Percentiles rank a stretch among this genome's conserved stretches.
Conservation (phyloP, 1,140 invertebrate genomes). For the Panagrolaimus sp. region DNA sequence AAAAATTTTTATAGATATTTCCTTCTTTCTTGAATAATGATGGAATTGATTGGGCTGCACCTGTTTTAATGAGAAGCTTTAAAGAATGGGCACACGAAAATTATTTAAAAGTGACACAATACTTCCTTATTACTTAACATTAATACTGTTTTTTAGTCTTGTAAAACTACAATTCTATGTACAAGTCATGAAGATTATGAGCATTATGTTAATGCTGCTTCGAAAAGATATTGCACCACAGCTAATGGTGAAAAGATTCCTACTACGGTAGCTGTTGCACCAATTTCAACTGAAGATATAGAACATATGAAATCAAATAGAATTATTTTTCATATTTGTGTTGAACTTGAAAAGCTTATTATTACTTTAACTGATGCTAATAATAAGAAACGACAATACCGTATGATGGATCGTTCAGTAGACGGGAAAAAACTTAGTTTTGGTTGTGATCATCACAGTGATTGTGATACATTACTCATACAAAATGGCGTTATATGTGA, state of each 20-base stretch:
- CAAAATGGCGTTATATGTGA: no score
- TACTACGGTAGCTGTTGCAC: not conserved
- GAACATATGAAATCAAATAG: conserved; percentile 1
- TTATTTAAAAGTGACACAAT: not conserved
- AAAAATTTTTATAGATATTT: not conserved
- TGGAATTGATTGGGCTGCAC: not conserved
- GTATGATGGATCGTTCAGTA: conserved; percentile 35
- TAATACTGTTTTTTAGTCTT: not conserved
- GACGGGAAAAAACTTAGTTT: conserved; percentile 46
- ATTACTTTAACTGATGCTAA: conserved; percentile 43
- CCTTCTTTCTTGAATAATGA: not conserved
- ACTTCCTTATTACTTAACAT: no score
- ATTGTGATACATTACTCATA: no score
- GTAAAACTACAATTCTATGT: not conserved
- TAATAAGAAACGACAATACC: conserved; percentile 46
- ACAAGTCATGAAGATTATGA: not conserved
- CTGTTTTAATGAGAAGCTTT: not conserved
- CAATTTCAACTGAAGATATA: conserved; percentile 5
- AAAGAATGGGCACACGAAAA: conserved; percentile 7
- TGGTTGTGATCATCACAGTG: no score
- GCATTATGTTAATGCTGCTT: not conserved
- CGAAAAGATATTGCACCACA: not conserved
- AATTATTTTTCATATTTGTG: conserved; percentile 22
- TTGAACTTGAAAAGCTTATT: conserved; percentile 41
- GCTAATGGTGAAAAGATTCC: not conserved